Evolutionary conservation across 2,797 vertebrate species (phyloP), one percentile per base, ranked within the genome.

Genomic region (Iguana delicatissima): DNA sequence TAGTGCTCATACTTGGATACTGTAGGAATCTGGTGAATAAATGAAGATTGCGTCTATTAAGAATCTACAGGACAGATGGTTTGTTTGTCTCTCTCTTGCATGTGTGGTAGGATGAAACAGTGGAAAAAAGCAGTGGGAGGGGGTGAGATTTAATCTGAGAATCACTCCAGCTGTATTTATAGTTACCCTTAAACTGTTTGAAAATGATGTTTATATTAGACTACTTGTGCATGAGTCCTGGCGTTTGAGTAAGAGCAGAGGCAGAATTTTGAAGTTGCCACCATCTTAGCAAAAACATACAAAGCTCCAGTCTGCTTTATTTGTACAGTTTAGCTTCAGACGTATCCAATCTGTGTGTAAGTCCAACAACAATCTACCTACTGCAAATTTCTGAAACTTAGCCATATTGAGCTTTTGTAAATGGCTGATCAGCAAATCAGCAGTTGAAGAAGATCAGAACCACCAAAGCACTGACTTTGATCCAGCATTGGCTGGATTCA

Each of bases 21-120:
- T 57, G 18, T 69, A 87, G 59, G 46, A 87, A n/a, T 79, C 80
- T 52, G 50, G 35, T 4, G 42, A 81, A 73, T 87, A 87, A 88
- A 38, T 83, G 22, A 74, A 67, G 59, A 35, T 16, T 84, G 57
- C 64, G 18, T 87, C 20, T 12, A 22, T 16, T 77, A 74, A 84
- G 52, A 29, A 64, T 29, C 55, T 46, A 29, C 59, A 26, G 50
- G 52, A 42, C 12, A 87, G 67, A 84, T 42, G 50, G 73, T 46
- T 16, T 8, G 64, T 67, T 3, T 67, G 64, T 50, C 18, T 35
- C 35, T 29, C 5, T 57, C 80, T 67, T 57, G 38, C 22, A 35
- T 62, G 57, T 59, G 52, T 6, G 4, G 50, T 1, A 32, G 76
- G 22, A n/a, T 8, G 73, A 57, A 29, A 22, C 42, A 46, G 24